phyloP scores from a whole-genome alignment of 2,888 invertebrate species.

The Eupithecia inturbata region DNA sequence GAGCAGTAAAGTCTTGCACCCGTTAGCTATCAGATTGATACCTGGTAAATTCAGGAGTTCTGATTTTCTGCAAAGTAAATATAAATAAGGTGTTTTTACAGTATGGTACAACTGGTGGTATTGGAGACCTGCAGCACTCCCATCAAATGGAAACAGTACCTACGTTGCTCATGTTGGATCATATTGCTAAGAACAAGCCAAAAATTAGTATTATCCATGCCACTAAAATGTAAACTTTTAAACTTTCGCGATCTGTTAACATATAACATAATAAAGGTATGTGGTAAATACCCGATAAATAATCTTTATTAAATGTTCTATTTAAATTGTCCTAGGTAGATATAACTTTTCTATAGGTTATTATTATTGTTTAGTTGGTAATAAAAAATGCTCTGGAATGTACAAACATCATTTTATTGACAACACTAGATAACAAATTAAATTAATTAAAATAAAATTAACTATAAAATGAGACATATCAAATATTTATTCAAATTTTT shows the following conservation, averaged over 20 bases:
- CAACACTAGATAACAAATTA: conserved; percentile 34
- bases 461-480: conserved; percentile 54
- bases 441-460: conserved; percentile 60
- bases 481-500: conserved; percentile 88
- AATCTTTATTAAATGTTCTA: not conserved
- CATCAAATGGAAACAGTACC: conserved; percentile 83
- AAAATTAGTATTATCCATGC: not conserved
- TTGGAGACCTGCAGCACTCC: conserved; percentile 88
- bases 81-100: conserved; percentile 66
- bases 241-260: too few species aligned
- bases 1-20: too few species aligned
- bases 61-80: too few species aligned
- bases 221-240: too few species aligned
- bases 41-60: not conserved
- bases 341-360: not conserved
- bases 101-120: conserved; percentile 95
- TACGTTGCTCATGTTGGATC: conserved; percentile 89
- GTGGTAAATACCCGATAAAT: too few species aligned
- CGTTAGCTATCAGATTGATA: not conserved
- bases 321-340: not conserved
- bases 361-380: not conserved
- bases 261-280: too few species aligned
- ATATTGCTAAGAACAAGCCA: conserved; percentile 83
- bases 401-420: conserved; percentile 68
- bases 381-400: conserved; percentile 61